phyloP scores from a whole-genome alignment of 2,888 invertebrate species.

The Acanthosepion pharaonis region DNA sequence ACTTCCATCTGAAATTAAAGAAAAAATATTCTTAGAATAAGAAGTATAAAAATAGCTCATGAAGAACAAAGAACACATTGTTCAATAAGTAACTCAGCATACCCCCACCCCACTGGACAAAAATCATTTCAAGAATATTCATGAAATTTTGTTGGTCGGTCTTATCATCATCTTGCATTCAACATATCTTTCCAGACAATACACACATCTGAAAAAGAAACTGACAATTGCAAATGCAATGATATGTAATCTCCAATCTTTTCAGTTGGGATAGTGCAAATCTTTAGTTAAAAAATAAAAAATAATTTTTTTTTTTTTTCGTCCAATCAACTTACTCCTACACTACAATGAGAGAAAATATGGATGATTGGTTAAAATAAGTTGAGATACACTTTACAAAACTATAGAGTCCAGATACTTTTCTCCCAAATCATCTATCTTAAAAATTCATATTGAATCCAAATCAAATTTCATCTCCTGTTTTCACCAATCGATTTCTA shows the following conservation, averaged over 20 bases:
- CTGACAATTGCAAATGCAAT: not conserved
- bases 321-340: not conserved
- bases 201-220: not conserved
- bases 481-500: not conserved
- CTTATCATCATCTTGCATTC: not conserved
- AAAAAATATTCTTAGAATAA: not conserved
- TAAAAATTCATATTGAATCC: not conserved
- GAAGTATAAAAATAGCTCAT: too few relatives aligned
- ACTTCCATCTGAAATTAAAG: not conserved
- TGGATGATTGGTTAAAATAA: not conserved
- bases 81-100: too few relatives aligned
- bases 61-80: too few relatives aligned
- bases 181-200: not conserved
- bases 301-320: not conserved
- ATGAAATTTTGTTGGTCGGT: not conserved
- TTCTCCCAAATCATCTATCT: not conserved
- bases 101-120: not conserved
- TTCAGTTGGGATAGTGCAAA: not conserved
- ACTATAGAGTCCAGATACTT: not conserved
- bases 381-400: not conserved
- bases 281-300: not conserved
- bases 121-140: not conserved
- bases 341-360: not conserved
- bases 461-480: conserved; percentile 14
- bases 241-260: not conserved